These are phyloP conservation scores for Camelus dromedarius DNA, from an alignment of 2,113 vertebrate genomes.

Conservation along the genomic window DNA sequence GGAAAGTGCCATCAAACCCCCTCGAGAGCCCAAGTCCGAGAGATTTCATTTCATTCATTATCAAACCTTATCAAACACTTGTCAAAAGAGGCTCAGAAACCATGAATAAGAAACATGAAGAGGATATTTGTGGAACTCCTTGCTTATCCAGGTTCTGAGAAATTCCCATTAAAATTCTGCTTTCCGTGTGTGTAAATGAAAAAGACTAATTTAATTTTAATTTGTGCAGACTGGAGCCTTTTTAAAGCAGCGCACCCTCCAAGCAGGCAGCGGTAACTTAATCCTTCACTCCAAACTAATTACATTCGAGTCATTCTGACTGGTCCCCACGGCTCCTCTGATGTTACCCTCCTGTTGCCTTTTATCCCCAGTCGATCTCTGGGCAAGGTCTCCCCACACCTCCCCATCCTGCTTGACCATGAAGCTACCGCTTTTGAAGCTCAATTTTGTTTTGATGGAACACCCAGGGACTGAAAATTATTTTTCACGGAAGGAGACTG, in stretches of 20 bases:
- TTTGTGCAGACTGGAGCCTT: neutral
- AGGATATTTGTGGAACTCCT: slow-evolving; percentile 32
- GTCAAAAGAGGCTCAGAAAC: slow-evolving; percentile 57
- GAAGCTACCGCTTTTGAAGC: slow-evolving; percentile 9
- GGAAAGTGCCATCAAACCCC: slow-evolving; percentile 37
- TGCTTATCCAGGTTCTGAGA: slow-evolving; percentile 53
- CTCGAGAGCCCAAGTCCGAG: slow-evolving; percentile 40
- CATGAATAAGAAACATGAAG: slow-evolving; percentile 47
- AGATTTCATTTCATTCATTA: slow-evolving; percentile 65
- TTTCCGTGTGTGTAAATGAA: slow-evolving; percentile 29
- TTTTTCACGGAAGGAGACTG: slow-evolving; percentile 33
- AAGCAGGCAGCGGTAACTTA: slow-evolving; percentile 32
- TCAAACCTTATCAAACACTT: slow-evolving; percentile 66
- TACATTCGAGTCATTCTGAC: slow-evolving; percentile 53
- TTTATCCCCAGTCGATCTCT: slow-evolving; percentile 45
- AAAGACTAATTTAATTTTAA: slow-evolving; percentile 61
- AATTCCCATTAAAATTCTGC: slow-evolving; percentile 69
- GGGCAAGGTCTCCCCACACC: neutral
- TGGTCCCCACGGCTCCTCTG: slow-evolving; percentile 18
- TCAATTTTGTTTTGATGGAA: slow-evolving; percentile 48
- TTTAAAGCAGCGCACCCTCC: neutral
- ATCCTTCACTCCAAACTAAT: slow-evolving; percentile 52
- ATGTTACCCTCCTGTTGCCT: slow-evolving; percentile 6
- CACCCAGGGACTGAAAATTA: slow-evolving; percentile 45
- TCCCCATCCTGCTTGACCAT: neutral